Evolutionary conservation across 1,140 invertebrate species (phyloP).

Genomic region (Lasioglossum albipes): DNA sequence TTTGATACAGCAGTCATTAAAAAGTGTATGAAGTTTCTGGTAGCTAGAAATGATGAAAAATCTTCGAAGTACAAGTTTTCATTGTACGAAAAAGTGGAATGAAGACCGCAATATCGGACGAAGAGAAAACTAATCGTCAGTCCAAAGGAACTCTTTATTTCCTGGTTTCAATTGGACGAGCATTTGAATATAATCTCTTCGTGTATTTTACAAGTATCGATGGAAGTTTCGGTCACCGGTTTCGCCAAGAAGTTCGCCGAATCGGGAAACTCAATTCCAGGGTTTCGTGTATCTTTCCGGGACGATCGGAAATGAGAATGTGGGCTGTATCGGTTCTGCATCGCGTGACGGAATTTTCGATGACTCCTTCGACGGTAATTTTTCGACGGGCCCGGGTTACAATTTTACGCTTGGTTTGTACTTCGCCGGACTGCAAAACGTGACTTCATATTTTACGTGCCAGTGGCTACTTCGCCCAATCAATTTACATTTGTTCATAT

Average conservation of each 20-base stretch:
- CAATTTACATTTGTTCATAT: too few relatives aligned
- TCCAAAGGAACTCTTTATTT: background rate
- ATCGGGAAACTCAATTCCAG: slow-evolving; percentile 8
- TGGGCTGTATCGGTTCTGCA: background rate
- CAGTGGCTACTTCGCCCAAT: background rate
- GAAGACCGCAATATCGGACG: too few relatives aligned
- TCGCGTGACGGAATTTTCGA: slow-evolving; percentile 29
- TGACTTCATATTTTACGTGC: slow-evolving; percentile 21
- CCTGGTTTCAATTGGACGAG: background rate
- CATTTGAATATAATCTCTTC: background rate
- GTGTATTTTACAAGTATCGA: background rate
- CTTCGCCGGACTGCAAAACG: background rate
- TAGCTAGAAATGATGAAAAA: too few relatives aligned
- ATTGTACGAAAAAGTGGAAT: too few relatives aligned
- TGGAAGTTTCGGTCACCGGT: background rate
- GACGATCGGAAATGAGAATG: slow-evolving; percentile 3
- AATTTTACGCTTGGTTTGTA: slow-evolving; percentile 29
- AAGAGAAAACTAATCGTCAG: too few relatives aligned
- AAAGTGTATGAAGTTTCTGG: too few relatives aligned
- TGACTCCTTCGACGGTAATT: slow-evolving; percentile 7
- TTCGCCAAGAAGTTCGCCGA: background rate
- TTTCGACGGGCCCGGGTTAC: background rate
- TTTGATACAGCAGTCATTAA: too few relatives aligned
- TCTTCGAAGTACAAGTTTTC: too few relatives aligned
- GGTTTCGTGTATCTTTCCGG: slow-evolving; percentile 30